Base-by-base conservation (phyloP, 1,140 invertebrate species). In the Rhyzopertha dominica region DNA sequence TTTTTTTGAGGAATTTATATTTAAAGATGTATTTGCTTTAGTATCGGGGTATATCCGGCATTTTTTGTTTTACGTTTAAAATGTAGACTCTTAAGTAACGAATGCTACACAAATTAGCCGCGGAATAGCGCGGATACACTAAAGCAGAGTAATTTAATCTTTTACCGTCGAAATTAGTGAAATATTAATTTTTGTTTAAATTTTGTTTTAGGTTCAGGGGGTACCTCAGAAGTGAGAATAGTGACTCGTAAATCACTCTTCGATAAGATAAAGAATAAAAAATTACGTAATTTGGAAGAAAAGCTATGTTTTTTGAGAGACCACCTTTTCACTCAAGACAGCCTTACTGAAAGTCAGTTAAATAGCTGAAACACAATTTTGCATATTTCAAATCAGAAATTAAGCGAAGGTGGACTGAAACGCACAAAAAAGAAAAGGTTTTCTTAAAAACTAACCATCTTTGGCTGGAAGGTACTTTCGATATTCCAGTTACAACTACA, bases 381-480 rank as follows among this genome's bases (percentile, higher is more conserved):
- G 47, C 48, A 5, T 23, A 39, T 47, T 51, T 59, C 19, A 56
- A 56, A 47, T 42, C 51, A 34, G 38, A 53, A 31, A 31, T 54
- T 1, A 59, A 56, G 37, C 40, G 48, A 49, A 56, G 36, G 26
- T 59, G 49, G 51, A 23, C 19, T 22, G 52, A 59, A 51, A 23
- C 54, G 20, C 51, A 51, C 19, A 26, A 51, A 12, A 54, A 56
- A 43, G 43, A 55, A 49, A 48, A 47, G 1, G 25, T 47, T 20
- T 50, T 50, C 42, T 19, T 41, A 38, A 39, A 59, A 57, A 50
- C 22, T 16, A 48, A 55, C 18, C 9, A 47, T 23, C 5, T 18
- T 35, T 59, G 49, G 54, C 40, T 53, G n/a, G 24, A 49, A 43
- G 52, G 54, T 20, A 57, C 49, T 7, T 54, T 55, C 31, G 47